phyloP scores from a whole-genome alignment of 2,888 invertebrate genomes.

The Allolobophora icterica region DNA sequence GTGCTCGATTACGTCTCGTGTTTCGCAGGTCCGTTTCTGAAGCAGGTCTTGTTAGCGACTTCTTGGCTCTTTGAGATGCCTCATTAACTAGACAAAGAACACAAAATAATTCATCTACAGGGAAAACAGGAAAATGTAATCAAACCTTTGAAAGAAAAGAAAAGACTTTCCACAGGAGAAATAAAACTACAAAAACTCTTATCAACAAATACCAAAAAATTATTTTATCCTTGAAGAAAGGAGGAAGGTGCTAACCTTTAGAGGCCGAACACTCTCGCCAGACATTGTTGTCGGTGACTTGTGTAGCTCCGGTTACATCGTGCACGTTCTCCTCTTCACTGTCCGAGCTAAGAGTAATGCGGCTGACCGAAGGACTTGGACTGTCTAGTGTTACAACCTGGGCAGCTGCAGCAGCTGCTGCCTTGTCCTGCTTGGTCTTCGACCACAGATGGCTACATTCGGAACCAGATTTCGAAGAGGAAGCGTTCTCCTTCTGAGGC shows the following conservation, averaged over 20 bases:
- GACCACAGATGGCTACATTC: not conserved
- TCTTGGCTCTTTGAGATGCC: slow-evolving; percentile 18
- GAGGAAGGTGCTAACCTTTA: not conserved
- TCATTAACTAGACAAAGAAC: not conserved
- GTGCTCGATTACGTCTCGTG: not conserved
- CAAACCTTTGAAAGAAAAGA: not conserved
- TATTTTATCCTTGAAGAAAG: not conserved
- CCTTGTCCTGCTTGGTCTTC: not conserved
- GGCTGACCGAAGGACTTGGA: slow-evolving; percentile 21
- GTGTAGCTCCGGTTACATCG: slow-evolving; percentile 1
- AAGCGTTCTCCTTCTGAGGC: slow-evolving; percentile 18
- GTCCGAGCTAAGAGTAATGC: not conserved
- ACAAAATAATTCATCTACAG: not conserved
- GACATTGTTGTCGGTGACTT: not conserved
- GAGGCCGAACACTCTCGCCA: not conserved
- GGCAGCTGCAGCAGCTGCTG: not conserved
- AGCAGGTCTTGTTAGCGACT: not conserved
- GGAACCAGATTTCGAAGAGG: slow-evolving; percentile 25
- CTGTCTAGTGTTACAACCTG: slow-evolving; percentile 2
- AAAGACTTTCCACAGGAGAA: not conserved
- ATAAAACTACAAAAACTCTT: not conserved
- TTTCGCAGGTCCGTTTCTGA: slow-evolving; percentile 12
- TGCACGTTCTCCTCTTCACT: not conserved
- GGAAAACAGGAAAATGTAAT: not conserved
- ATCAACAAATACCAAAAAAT: not conserved